Evolutionary conservation across 2,888 invertebrate genomes (phyloP).

Genomic region (Orgyia antiqua): DNA sequence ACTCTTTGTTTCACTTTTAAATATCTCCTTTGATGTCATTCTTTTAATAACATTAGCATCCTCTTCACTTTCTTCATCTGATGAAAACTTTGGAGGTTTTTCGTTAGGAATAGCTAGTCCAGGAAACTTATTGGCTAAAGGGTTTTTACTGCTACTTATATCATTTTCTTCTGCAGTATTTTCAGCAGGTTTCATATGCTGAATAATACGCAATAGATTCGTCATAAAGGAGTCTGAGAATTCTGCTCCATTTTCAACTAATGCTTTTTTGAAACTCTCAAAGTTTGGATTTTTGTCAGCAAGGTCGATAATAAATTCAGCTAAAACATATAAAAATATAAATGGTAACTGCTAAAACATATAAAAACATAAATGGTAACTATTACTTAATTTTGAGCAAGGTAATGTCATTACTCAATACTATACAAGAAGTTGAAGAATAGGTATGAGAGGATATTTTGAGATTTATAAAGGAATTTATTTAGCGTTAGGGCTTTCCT

Average conservation of each 20-base stretch:
- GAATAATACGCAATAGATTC: constrained; percentile 95
- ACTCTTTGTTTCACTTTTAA: constrained; percentile 54
- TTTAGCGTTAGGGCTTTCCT: no score
- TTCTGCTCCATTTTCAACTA: constrained; percentile 95
- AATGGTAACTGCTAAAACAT: constrained; percentile 88
- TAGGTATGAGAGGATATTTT: no score
- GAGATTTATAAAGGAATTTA: no score
- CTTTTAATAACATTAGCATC: constrained; percentile 34
- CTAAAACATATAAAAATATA: constrained; percentile 79
- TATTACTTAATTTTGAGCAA: constrained; percentile 78
- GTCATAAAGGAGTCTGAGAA: constrained; percentile 97
- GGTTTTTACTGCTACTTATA: constrained; percentile 55
- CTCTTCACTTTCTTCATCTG: constrained; percentile 54
- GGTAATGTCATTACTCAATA: no score
- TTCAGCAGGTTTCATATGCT: constrained; percentile 90
- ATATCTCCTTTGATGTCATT: constrained; percentile 62
- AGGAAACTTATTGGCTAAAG: constrained; percentile 85
- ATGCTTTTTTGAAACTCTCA: constrained; percentile 91
- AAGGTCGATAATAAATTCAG: constrained; percentile 97
- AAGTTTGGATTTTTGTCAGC: constrained; percentile 92
- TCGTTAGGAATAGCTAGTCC: constrained; percentile 90
- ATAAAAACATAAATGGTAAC: no score
- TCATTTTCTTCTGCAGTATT: constrained; percentile 36
- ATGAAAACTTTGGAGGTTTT: constrained; percentile 61
- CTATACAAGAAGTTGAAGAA: no score